Evolutionary conservation across 2,888 invertebrate genomes (phyloP).

Genomic region (Metalampra italica): DNA sequence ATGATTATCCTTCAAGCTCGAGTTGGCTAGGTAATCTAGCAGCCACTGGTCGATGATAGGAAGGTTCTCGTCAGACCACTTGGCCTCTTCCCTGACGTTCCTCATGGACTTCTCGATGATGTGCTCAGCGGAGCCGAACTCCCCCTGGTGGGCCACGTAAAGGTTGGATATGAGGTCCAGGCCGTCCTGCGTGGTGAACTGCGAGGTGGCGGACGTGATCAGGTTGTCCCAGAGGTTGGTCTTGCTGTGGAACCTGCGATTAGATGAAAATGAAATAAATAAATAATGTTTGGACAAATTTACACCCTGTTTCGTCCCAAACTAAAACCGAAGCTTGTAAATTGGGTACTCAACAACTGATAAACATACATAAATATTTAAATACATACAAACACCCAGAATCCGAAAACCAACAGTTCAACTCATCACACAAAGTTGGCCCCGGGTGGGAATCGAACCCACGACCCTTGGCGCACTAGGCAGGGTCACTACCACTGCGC

Average conservation of each 20-base stretch:
- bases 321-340: too few species aligned
- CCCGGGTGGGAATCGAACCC: too few species aligned
- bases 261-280: constrained; percentile 15
- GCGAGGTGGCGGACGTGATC: constrained; percentile 85
- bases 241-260: constrained; percentile 80
- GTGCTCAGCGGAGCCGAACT: constrained; percentile 85
- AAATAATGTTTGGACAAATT: too few species aligned
- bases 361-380: too few species aligned
- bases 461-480: too few species aligned
- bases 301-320: too few species aligned
- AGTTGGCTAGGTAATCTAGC: constrained; percentile 35
- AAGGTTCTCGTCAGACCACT: constrained; percentile 87
- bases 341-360: too few species aligned
- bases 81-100: constrained; percentile 85
- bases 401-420: too few species aligned
- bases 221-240: constrained; percentile 87
- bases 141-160: constrained; percentile 80
- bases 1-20: constrained; percentile 1
- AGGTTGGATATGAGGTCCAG: constrained; percentile 83
- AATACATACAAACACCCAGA: too few species aligned
- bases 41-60: constrained; percentile 87
- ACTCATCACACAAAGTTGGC: too few species aligned
- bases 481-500: too few species aligned
- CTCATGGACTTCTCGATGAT: constrained; percentile 85
- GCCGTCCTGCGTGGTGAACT: constrained; percentile 86